Conservation (phyloP, 2,113 vertebrate genomes). For the Pseudorhombus dupliciocellatus region DNA sequence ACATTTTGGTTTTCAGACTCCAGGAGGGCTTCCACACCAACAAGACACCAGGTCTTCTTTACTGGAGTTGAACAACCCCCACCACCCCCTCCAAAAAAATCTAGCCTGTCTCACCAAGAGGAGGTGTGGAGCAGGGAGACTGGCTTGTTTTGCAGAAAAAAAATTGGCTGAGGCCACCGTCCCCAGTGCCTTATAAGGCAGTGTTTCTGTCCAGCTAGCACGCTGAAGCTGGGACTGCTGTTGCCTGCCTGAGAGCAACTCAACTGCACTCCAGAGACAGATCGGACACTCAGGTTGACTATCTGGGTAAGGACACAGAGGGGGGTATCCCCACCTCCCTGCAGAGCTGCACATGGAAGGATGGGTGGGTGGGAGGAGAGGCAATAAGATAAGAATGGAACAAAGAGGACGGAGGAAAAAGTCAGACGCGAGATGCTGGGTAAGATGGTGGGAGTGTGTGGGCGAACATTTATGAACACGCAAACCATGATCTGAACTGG, state of each 20-base stretch:
- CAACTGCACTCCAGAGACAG: slow-evolving; percentile 56
- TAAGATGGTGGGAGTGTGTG: slow-evolving; percentile 12
- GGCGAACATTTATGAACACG: neutral
- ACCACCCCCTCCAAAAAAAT: slow-evolving; percentile 27
- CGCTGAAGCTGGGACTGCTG: slow-evolving; percentile 56
- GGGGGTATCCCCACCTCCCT: slow-evolving; percentile 40
- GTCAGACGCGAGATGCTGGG: slow-evolving; percentile 14
- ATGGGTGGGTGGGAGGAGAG: slow-evolving; percentile 1
- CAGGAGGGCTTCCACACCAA: slow-evolving; percentile 12
- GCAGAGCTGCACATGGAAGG: slow-evolving; percentile 7
- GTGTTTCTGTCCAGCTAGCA: slow-evolving; percentile 80
- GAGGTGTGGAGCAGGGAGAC: slow-evolving; percentile 72
- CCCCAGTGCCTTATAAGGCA: slow-evolving; percentile 84
- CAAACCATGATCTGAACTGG: neutral
- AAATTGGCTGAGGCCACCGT: slow-evolving; percentile 76
- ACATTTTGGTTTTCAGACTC: slow-evolving; percentile 28
- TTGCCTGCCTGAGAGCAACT: slow-evolving; percentile 63
- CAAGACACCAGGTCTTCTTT: slow-evolving; percentile 36
- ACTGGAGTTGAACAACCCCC: slow-evolving; percentile 55
- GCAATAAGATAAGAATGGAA: slow-evolving; percentile 21
- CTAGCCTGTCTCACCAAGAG: slow-evolving; percentile 61
- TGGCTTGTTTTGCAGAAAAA: slow-evolving; percentile 72
- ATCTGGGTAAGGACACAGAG: slow-evolving; percentile 20
- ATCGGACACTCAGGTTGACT: slow-evolving; percentile 50
- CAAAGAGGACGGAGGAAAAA: slow-evolving; percentile 13